Conservation (phyloP, 2,797 vertebrate genomes). For the Molossus alvarezi region DNA sequence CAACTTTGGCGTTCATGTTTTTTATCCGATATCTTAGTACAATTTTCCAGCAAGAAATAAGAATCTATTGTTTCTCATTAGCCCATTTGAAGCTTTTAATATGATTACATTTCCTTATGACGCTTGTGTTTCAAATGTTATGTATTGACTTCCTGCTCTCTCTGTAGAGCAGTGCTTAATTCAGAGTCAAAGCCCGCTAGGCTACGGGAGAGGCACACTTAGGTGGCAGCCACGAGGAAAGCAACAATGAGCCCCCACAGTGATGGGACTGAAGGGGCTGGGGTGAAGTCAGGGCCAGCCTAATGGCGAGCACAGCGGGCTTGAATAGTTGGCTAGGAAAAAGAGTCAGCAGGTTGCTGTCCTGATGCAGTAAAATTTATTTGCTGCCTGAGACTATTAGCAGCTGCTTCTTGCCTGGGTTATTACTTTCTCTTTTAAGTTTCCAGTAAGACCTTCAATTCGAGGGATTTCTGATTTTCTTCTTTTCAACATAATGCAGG, state of each 20-base stretch:
- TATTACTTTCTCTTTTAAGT: constrained; percentile 67
- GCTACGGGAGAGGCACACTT: constrained; percentile 61
- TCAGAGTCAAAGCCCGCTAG: constrained; percentile 50
- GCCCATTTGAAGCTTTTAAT: constrained; percentile 55
- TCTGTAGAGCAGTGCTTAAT: constrained; percentile 41
- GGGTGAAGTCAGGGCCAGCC: constrained; percentile 74
- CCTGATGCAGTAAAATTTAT: constrained; percentile 77
- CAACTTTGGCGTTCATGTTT: constrained; percentile 8
- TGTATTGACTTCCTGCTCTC: constrained; percentile 30
- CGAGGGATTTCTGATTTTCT: constrained; percentile 2
- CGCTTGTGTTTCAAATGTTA: constrained; percentile 16
- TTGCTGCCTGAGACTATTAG: constrained; percentile 74
- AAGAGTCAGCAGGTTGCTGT: constrained; percentile 72
- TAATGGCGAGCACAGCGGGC: constrained; percentile 64
- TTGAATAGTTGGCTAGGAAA: constrained; percentile 73
- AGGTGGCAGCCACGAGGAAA: constrained; percentile 50
- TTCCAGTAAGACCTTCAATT: constrained; percentile 59
- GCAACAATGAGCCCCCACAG: constrained; percentile 50
- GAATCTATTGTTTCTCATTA: constrained; percentile 30
- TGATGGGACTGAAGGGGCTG: constrained; percentile 49
- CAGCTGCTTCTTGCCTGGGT: constrained; percentile 56
- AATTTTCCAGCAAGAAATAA: constrained; percentile 4
- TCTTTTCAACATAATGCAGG: neutral
- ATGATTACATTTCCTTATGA: constrained; percentile 48
- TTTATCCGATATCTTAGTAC: neutral